Conservation (phyloP, 2,888 invertebrate genomes). For the Anticlea derivata region DNA sequence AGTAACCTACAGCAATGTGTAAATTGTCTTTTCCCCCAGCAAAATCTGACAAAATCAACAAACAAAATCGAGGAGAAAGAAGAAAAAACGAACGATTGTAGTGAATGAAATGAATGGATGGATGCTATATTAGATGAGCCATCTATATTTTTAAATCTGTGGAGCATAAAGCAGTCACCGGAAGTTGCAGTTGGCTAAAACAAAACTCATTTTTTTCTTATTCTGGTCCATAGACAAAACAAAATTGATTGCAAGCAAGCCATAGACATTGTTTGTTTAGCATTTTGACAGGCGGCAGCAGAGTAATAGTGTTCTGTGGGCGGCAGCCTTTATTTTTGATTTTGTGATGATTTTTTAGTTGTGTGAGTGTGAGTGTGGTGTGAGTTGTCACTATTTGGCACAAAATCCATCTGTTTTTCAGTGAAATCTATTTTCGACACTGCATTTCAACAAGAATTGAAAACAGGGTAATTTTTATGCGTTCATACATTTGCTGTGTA, state of each 20-base stretch:
- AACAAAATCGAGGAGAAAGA: not conserved
- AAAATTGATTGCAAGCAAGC: too few relatives aligned
- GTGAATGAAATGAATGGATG: too few relatives aligned
- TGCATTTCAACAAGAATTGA: conserved; percentile 28
- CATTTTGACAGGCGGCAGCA: too few relatives aligned
- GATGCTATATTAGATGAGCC: too few relatives aligned
- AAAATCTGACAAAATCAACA: conserved; percentile 11
- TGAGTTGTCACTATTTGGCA: conserved; percentile 74
- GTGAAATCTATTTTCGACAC: conserved; percentile 59
- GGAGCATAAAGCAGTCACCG: too few relatives aligned
- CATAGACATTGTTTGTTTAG: too few relatives aligned
- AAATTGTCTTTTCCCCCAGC: not conserved
- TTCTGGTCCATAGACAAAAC: too few relatives aligned
- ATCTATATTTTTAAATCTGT: too few relatives aligned
- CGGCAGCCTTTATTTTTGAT: conserved; percentile 4
- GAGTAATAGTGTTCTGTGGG: conserved; percentile 6
- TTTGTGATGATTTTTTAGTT: not conserved
- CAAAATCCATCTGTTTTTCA: conserved; percentile 71
- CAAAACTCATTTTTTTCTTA: too few relatives aligned
- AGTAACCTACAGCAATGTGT: not conserved
- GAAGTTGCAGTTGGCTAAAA: too few relatives aligned
- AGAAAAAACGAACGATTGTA: not conserved
- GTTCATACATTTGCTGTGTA: not conserved
- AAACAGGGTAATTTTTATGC: conserved; percentile 34
- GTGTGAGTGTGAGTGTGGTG: too few relatives aligned